phyloP scores from a whole-genome alignment of 2,888 invertebrate genomes.

The Altica lythri region DNA sequence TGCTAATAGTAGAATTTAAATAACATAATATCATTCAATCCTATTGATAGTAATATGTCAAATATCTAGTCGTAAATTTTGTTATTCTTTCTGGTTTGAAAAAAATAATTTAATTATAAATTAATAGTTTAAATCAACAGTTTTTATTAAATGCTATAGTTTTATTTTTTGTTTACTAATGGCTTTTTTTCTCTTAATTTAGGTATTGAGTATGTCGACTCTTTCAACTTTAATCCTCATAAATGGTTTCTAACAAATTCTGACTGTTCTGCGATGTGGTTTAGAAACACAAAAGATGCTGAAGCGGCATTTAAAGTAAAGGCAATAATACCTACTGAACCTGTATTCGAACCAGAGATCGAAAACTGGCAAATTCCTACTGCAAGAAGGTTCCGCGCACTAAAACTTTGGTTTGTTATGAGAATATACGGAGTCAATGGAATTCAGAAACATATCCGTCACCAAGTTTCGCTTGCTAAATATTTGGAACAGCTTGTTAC shows the following conservation, averaged over 20 bases:
- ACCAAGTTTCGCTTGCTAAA: slow-evolving; percentile 75
- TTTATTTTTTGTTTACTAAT: neutral
- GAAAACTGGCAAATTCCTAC: slow-evolving; percentile 88
- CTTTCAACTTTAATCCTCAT: slow-evolving; percentile 93
- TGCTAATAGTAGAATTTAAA: too few relatives aligned
- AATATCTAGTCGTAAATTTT: too few relatives aligned
- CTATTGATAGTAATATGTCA: too few relatives aligned
- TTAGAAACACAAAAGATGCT: slow-evolving; percentile 78
- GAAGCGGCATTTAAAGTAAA: slow-evolving; percentile 83
- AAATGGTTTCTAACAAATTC: slow-evolving; percentile 96
- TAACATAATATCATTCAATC: too few relatives aligned
- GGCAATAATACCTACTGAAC: slow-evolving; percentile 25
- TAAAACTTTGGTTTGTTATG: slow-evolving; percentile 94
- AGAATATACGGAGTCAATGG: slow-evolving; percentile 82
- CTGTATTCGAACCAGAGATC: slow-evolving; percentile 73
- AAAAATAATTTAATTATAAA: too few relatives aligned
- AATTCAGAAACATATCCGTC: slow-evolving; percentile 75
- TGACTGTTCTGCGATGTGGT: slow-evolving; percentile 94
- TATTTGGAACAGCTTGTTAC: slow-evolving; percentile 75
- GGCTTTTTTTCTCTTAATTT: slow-evolving; percentile 7
- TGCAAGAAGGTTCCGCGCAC: slow-evolving; percentile 83
- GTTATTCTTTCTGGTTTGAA: too few relatives aligned
- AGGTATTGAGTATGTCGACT: slow-evolving; percentile 76
- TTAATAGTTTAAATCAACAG: too few relatives aligned
- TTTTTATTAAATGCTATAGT: too few relatives aligned